A percentile compares a stretch with the other conserved stretches of the same genome.
Conservation (phyloP, 2,113 vertebrate genomes). For the Oxyura jamaicensis region DNA sequence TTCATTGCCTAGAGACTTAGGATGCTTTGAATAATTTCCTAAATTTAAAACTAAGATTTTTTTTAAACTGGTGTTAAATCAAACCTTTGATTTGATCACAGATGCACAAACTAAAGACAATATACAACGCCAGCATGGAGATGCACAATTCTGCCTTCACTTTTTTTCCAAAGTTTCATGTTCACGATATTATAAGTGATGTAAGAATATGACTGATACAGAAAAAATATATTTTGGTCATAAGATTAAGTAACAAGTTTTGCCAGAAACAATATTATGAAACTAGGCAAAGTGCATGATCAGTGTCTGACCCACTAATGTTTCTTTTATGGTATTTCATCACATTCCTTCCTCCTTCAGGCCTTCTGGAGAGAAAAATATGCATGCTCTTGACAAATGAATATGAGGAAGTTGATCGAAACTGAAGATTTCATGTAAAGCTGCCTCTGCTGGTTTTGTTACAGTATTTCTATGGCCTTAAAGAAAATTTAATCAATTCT, state of each 20-base stretch:
- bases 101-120: neutral
- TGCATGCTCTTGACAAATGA: neutral
- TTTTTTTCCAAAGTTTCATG: neutral
- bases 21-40: neutral
- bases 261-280: conserved; percentile 8
- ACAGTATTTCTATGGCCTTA: neutral
- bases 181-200: neutral
- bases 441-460: neutral
- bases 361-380: neutral
- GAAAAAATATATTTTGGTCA: neutral
- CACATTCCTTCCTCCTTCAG: conserved; percentile 35
- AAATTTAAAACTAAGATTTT: neutral
- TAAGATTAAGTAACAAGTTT: conserved; percentile 14
- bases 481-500: neutral
- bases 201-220: neutral
- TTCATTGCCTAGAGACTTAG: neutral
- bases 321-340: conserved; percentile 7
- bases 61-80: neutral
- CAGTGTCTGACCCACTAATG: neutral
- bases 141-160: neutral
- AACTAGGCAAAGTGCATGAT: neutral
- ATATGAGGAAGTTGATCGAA: neutral
- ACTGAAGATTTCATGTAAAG: neutral
- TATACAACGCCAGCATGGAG: neutral
- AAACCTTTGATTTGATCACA: neutral